phyloP scores from a whole-genome alignment of 2,797 vertebrate genomes.

The Epinephelus awoara region DNA sequence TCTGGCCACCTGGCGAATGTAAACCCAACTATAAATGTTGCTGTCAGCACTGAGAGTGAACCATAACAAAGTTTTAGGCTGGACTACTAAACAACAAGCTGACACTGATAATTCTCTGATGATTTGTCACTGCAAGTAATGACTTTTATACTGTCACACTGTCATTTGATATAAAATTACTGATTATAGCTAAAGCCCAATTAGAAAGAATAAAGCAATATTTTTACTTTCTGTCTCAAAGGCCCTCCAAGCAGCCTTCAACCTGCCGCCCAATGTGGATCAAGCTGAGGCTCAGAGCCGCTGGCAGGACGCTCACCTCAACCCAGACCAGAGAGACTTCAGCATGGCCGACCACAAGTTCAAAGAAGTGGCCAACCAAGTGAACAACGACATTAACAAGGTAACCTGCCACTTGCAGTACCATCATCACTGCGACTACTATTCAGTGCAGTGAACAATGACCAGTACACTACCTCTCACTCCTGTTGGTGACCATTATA shows the following conservation, averaged over 20 bases:
- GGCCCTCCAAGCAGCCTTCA: conserved; percentile 92
- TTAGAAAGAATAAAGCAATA: too few relatives aligned
- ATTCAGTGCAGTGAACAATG: too few relatives aligned
- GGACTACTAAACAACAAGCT: not conserved
- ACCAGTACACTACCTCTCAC: too few relatives aligned
- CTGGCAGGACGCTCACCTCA: conserved; percentile 97
- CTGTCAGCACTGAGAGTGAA: not conserved
- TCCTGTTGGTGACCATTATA: too few relatives aligned
- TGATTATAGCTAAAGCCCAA: not conserved
- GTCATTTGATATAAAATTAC: not conserved
- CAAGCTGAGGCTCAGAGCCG: conserved; percentile 86
- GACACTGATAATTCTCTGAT: not conserved
- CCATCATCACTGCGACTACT: not conserved
- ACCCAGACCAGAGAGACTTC: conserved; percentile 95
- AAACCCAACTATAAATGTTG: too few relatives aligned
- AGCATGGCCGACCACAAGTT: conserved; percentile 96
- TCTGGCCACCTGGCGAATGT: not conserved
- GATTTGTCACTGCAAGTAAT: fast-evolving
- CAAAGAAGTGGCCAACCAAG: conserved; percentile 95
- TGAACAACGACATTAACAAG: conserved; percentile 97
- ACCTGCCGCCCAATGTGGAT: conserved; percentile 84
- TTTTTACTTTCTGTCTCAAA: conserved; percentile 54
- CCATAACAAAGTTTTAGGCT: not conserved
- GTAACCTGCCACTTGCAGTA: conserved; percentile 66
- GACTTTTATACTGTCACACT: not conserved